Conservation (phyloP, 2,888 invertebrate genomes). For the Nomada goodeniana region DNA sequence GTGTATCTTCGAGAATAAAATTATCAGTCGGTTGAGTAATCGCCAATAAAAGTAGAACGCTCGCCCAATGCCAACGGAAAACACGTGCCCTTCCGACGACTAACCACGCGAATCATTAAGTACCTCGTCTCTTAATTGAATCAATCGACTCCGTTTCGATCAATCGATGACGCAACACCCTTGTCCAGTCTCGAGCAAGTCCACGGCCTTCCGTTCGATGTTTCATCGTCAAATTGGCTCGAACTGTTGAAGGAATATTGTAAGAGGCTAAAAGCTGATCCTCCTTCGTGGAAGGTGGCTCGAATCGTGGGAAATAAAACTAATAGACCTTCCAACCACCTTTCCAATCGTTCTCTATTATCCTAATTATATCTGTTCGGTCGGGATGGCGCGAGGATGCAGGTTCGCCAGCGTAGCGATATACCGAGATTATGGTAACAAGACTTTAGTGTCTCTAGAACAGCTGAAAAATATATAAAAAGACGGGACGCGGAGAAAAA, state of each 20-base stretch:
- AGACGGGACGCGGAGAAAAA: constrained; percentile 14
- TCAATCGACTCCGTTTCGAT: background rate
- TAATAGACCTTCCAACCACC: constrained; percentile 1
- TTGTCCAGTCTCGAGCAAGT: background rate
- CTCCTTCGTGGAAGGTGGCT: constrained; percentile 6
- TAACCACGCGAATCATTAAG: constrained; percentile 7
- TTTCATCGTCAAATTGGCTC: constrained; percentile 6
- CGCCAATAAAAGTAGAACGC: constrained; percentile 20
- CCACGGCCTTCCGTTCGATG: background rate
- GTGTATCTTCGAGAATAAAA: constrained; percentile 3
- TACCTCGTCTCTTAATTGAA: constrained; percentile 11
- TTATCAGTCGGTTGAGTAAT: constrained; percentile 18
- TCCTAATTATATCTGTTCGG: constrained; percentile 36
- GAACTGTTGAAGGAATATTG: background rate
- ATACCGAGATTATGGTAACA: constrained; percentile 32
- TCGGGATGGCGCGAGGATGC: constrained; percentile 12
- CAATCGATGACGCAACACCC: constrained; percentile 10
- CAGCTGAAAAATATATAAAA: constrained; percentile 12
- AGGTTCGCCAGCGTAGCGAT: background rate
- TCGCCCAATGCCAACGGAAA: constrained; percentile 4
- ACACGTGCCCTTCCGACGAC: background rate
- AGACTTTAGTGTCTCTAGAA: background rate
- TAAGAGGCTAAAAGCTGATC: background rate
- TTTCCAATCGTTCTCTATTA: constrained; percentile 38
- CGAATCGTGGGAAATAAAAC: constrained; percentile 18